Base-by-base conservation (phyloP, 2,797 vertebrate genomes). In the Onychomys torridus region DNA sequence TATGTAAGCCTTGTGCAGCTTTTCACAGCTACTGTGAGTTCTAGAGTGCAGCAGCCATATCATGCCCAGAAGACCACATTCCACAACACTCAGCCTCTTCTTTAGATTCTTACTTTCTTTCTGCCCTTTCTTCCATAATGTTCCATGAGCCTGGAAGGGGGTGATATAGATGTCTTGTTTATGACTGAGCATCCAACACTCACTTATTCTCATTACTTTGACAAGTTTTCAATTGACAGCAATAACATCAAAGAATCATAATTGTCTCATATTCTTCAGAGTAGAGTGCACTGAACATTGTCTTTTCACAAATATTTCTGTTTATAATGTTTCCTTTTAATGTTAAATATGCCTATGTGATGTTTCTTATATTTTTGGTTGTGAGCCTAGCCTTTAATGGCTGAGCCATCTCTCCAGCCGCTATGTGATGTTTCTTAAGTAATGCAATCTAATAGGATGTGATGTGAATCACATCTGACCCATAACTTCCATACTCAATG, bases 251-350 rank as follows among this genome's bases (percentile, higher is more conserved):
- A 40, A 21, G 40, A 84, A 63, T 61, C 61, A 63, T 63, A 84
- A 84, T 63, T 63, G 57, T 29, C 37, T 63, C 37, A 63, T 84
- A 10, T 63, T 95, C 43, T 84, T 29, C 13, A 71, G 43, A 69
- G 49, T 84, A 76, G 55, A 63, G n/a, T 85, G 9, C 65, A 57
- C 9, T 83, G 52, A 89, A 57, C 16, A 79, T 90, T 83, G 77
- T 12, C 19, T 92, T 91, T 40, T 65, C n/a, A 83, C 27, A 91
- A 57, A 86, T 92, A 92, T 52, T 84, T 95, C 40, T 91, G 46
- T 52, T 95, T 85, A 37, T 49, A 25, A 14, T 29, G 79, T 59
- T 29, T 82, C 17, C 13, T 17, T 93, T 93, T 82, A 63, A 94
- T 27, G 67, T 89, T 95, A 77, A 75, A 49, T 86, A 13, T 67